Evolutionary conservation across 1,140 invertebrate species (phyloP), one percentile per base, ranked within the genome.

Genomic region (Drosophila nebulosa): DNA sequence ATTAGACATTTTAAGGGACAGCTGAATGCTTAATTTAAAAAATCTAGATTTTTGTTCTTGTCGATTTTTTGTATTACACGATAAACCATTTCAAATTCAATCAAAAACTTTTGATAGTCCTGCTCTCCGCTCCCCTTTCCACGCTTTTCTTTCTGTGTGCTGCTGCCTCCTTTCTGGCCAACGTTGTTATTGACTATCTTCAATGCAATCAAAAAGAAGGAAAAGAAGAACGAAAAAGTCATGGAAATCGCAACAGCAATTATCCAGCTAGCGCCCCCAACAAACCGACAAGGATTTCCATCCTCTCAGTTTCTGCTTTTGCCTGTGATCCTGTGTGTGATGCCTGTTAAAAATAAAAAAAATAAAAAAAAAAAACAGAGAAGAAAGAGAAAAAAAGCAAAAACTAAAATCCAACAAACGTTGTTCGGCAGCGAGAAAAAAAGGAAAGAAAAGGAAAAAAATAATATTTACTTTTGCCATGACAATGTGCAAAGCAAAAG

Each of bases 401-500:
- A 21, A 57, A 18, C 26, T 24, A 22, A 12, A 30, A n/a, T 53
- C 72, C 64, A 57, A 46, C 51, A 39, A 58, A 56, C 55, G 51
- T 57, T 18, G 32, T 42, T 18, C 39, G 58, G 36, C 39, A 30
- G 24, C 46, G 61, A 46, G 14, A 60, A 35, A 57, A 16, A 39
- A 6, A 50, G 12, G 64, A 78, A 50, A 39, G 4, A 56, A 64
- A 69, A n/a, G n/a, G 36, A 4, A 61, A 58, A 69, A 85, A 80
- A 81, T 81, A 86, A 86, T 86, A 86, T 86, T 86, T 86, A 81
- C 78, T 78, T 86, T 88, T 86, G 71, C 83, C 81, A 88, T 86
- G 81, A 86, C 81, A 88, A 86, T 88, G 78, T 81, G 26, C 12
- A 24, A 27, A 4, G 24, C 26, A 30, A 36, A 27, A 30, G 14